phyloP scores from a whole-genome alignment of 2,113 vertebrate genomes.

The Sigmodon hispidus region DNA sequence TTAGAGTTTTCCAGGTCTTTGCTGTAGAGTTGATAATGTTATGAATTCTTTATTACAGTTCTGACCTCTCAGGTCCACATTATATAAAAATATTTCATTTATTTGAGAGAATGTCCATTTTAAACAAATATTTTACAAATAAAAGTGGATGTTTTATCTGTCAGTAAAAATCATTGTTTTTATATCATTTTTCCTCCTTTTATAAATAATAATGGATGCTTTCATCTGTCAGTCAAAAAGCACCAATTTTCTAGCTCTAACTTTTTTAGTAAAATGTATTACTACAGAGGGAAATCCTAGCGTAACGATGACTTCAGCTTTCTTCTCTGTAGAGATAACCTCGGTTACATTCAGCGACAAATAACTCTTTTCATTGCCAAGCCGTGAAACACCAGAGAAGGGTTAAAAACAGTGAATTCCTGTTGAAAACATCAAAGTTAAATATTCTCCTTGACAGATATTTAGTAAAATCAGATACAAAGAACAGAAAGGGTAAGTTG shows the following conservation, averaged over 20 bases:
- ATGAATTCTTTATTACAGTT: constrained; percentile 6
- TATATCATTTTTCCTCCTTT: constrained; percentile 43
- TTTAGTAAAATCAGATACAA: constrained; percentile 78
- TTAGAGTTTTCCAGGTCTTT: constrained; percentile 32
- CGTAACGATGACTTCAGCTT: constrained; percentile 58
- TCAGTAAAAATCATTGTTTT: constrained; percentile 55
- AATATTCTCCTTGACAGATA: constrained; percentile 71
- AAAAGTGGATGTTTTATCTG: constrained; percentile 67
- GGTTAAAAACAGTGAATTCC: constrained; percentile 72
- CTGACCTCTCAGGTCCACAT: background rate
- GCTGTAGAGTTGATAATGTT: constrained; percentile 20
- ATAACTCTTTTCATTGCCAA: constrained; percentile 70
- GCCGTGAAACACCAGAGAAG: constrained; percentile 60
- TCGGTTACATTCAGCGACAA: constrained; percentile 67
- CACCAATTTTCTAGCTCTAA: constrained; percentile 39
- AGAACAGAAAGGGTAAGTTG: constrained; percentile 69
- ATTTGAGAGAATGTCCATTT: constrained; percentile 48
- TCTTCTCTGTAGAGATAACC: constrained; percentile 60
- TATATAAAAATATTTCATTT: constrained; percentile 60
- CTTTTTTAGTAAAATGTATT: constrained; percentile 59
- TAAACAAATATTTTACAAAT: constrained; percentile 58
- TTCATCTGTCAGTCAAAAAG: constrained; percentile 63
- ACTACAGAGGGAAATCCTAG: constrained; percentile 59
- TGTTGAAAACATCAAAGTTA: constrained; percentile 79
- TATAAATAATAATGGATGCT: constrained; percentile 68